Evolutionary conservation across 2,113 vertebrate species (phyloP), one percentile per base, ranked within the genome.

Genomic region (Alethe castanea): DNA sequence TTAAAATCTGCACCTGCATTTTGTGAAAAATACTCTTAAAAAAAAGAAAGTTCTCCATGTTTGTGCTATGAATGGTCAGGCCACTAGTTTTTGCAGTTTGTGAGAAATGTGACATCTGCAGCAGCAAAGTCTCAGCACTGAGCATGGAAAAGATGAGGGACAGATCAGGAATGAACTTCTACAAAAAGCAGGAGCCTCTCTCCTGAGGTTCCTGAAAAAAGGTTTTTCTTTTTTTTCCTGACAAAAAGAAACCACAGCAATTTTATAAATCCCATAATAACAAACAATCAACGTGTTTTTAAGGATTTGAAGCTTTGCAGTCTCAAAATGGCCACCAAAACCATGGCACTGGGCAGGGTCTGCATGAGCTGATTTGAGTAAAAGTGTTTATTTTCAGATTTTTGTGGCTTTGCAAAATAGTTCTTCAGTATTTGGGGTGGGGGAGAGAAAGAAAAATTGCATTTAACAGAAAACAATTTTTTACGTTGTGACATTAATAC

Each of bases 291-390:
- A 69, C 38, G 24, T 45, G 16, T 12, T 29, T 36, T 14, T 12
- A 18, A 13, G 42, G 7, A 38, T 28, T 65, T 19, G 9, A 86
- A 80, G 26, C 35, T 47, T 70, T 38, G 19, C 44, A 64, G 44
- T 45, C n/a, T 61, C 66, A 74, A 24, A 70, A 8, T 24, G 18
- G 29, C 38, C 57, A 67, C 25, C 31, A 62, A 83, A 92, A 88
- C 6, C 23, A 59, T 0, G 1, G 47, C 16, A 78, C 0, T 12
- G n/a, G 23, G 23, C 65, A 76, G 11, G 11, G 12, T 12, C 28
- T 54, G 33, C 45, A 56, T 6, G 18, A 65, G 42, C 45, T 29
- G 20, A 33, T 64, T 33, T 61, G 11, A 45, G 23, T 31, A 47
- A 24, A 26, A 31, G 26, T 12, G 28, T 23, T 42, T 50, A 19